Evolutionary conservation across 2,888 invertebrate species (phyloP).

Genomic region (Nomada ferruginata): DNA sequence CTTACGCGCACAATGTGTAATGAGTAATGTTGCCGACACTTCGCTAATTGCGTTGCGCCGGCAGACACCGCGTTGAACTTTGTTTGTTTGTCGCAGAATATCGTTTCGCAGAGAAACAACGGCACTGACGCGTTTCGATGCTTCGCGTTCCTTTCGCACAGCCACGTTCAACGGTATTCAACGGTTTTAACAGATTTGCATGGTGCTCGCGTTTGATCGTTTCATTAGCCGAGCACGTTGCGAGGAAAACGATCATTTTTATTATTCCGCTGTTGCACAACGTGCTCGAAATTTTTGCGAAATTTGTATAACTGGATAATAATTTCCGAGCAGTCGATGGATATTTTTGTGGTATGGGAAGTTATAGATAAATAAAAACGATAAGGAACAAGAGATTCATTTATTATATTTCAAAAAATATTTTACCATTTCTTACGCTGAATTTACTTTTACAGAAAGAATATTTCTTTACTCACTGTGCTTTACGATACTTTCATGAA

Average conservation of each 20-base stretch:
- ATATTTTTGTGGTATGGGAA: no score
- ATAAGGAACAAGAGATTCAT: no score
- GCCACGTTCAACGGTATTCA: conserved; percentile 26
- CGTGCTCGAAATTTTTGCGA: neutral
- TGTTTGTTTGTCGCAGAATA: conserved; percentile 28
- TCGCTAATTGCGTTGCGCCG: conserved; percentile 71
- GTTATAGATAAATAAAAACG: no score
- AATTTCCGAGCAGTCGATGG: no score
- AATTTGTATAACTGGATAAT: neutral
- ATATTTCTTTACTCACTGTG: no score
- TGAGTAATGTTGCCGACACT: conserved; percentile 69
- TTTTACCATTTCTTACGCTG: no score
- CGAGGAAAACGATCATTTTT: neutral
- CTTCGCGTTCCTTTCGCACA: conserved; percentile 17
- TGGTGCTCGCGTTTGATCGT: conserved; percentile 29
- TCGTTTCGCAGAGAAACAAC: conserved; percentile 32
- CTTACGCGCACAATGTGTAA: conserved; percentile 57
- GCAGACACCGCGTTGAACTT: conserved; percentile 32
- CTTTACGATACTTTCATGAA: no score
- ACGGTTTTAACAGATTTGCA: conserved; percentile 25
- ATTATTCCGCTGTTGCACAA: neutral
- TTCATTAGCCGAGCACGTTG: conserved; percentile 6
- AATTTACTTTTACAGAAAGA: no score
- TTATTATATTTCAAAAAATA: no score
- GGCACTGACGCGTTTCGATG: neutral